Evolutionary conservation across 2,888 invertebrate genomes (phyloP).

Genomic region (Magallana nippona): DNA sequence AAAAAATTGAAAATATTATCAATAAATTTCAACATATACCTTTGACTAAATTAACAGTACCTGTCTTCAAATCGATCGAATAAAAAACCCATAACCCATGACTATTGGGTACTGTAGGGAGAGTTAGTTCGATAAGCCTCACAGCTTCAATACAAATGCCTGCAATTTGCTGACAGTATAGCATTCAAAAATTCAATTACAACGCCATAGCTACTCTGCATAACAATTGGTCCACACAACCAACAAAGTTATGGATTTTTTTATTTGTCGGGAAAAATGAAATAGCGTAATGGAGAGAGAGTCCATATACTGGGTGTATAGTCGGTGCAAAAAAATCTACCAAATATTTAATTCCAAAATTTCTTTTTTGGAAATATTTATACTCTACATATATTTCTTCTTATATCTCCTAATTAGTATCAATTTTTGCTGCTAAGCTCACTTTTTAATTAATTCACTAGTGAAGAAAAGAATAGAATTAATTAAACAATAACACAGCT

Average conservation of each 20-base stretch:
- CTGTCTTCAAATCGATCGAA: background rate
- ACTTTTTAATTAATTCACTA: background rate
- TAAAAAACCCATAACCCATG: background rate
- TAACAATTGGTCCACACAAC: slow-evolving; percentile 27
- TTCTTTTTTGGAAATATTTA: background rate
- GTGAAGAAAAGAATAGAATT: slow-evolving; percentile 2
- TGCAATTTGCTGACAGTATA: slow-evolving; percentile 1
- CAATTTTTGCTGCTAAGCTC: background rate
- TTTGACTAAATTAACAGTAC: background rate
- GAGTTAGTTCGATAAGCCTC: slow-evolving; percentile 23
- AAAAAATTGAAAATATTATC: too few species aligned
- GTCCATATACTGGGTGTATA: slow-evolving; percentile 10
- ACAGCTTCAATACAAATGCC: slow-evolving; percentile 1
- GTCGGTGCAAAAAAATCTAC: background rate
- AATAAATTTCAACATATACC: background rate
- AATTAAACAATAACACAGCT: slow-evolving; percentile 4
- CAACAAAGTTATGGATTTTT: slow-evolving; percentile 41
- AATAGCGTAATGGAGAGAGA: slow-evolving; percentile 10
- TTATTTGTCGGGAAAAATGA: slow-evolving; percentile 24
- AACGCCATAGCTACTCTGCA: background rate
- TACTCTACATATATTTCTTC: slow-evolving; percentile 14
- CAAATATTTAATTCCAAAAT: too few species aligned
- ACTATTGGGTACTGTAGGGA: background rate
- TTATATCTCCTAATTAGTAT: too few species aligned
- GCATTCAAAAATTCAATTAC: slow-evolving; percentile 43